Conservation (phyloP, 2,797 vertebrate genomes). For the Neosalanx taihuensis region DNA sequence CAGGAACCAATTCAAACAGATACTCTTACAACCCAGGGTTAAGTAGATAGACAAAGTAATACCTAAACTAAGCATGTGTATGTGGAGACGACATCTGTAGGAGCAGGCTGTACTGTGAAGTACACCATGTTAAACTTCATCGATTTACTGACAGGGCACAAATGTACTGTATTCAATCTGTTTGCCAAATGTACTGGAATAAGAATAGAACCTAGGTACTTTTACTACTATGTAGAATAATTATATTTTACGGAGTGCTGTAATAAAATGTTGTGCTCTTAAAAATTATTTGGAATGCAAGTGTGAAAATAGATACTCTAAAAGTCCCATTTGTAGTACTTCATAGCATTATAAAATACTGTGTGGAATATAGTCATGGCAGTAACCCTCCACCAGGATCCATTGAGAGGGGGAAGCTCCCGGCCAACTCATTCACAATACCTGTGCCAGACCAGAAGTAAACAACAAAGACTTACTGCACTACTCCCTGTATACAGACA, state of each 20-base stretch:
- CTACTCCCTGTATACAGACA: constrained; percentile 1
- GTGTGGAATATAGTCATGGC: constrained; percentile 15
- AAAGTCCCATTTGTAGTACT: no score
- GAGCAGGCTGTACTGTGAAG: no score
- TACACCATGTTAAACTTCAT: no score
- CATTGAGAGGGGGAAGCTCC: constrained; percentile 20
- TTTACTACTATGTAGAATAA: neutral
- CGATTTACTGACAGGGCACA: no score
- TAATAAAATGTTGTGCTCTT: no score
- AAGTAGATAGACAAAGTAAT: no score
- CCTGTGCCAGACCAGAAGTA: constrained; percentile 40
- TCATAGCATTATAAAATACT: neutral
- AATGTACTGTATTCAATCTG: no score
- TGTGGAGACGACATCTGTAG: no score
- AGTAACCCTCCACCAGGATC: constrained; percentile 34
- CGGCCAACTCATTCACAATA: constrained; percentile 13
- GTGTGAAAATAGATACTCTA: no score
- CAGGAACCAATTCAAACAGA: no score
- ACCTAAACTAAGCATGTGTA: no score
- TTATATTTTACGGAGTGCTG: neutral
- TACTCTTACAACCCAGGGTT: no score
- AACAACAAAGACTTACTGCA: constrained; percentile 41
- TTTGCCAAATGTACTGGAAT: neutral
- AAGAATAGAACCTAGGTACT: neutral
- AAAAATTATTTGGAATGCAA: neutral